Percentiles rank a stretch among this genome's conserved stretches.
Conservation (phyloP, 2,797 vertebrate species). For the Anisognathus igniventris region DNA sequence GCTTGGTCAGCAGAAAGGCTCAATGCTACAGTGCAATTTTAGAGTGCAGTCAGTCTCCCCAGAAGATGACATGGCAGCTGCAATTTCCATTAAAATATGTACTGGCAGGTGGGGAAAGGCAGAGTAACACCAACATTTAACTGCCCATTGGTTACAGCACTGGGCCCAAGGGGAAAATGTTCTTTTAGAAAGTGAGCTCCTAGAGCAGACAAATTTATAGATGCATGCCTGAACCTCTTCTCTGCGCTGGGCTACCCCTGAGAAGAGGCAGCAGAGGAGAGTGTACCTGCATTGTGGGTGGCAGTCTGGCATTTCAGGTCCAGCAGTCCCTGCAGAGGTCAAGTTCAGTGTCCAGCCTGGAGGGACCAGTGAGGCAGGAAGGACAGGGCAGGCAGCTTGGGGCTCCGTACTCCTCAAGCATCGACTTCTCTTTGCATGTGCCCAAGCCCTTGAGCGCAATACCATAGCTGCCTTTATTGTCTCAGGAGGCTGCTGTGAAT, state of each 20-base stretch:
- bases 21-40: not conserved
- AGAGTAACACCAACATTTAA: not conserved
- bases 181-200: not conserved
- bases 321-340: not conserved
- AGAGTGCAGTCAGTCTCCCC: not conserved
- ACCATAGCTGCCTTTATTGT: fast-evolving
- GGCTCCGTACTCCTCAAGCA: not conserved
- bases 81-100: not conserved
- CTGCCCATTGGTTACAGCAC: not conserved
- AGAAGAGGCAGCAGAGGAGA: not conserved
- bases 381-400: not conserved
- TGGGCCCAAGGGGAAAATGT: not conserved
- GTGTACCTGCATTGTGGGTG: not conserved
- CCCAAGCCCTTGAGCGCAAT: fast-evolving
- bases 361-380: not conserved
- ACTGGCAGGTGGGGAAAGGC: not conserved
- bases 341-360: not conserved
- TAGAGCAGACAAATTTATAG: not conserved
- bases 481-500: not conserved
- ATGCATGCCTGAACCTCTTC: not conserved
- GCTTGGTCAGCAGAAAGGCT: not conserved
- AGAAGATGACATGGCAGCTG: not conserved
- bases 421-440: not conserved
- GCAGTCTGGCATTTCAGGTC: not conserved
- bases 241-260: not conserved